These are phyloP conservation scores for Amblyjoppa fuscipennis DNA, from an alignment of 2,888 invertebrate genomes.

Conservation along the genomic window DNA sequence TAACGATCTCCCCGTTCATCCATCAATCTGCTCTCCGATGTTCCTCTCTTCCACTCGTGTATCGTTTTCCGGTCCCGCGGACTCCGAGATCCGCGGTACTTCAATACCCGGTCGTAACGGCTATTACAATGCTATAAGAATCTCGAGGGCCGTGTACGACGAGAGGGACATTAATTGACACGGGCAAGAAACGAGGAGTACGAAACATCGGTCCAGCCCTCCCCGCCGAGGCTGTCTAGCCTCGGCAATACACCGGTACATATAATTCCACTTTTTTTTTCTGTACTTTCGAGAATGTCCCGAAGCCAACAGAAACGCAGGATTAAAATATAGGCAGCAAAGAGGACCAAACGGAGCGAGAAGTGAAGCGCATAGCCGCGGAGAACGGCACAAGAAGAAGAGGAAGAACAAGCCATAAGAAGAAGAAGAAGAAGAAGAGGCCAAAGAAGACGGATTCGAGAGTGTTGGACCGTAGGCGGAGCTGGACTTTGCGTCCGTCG, in stretches of 20 bases:
- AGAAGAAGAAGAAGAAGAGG: constrained; percentile 63
- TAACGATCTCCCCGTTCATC: constrained; percentile 79
- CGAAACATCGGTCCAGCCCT: constrained; percentile 58
- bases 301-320: neutral
- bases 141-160: constrained; percentile 56
- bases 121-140: constrained; percentile 7
- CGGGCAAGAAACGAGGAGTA: constrained; percentile 74
- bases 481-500: constrained; percentile 79
- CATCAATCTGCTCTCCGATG: constrained; percentile 72
- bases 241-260: neutral
- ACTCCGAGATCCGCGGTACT: neutral
- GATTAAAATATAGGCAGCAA: constrained; percentile 11
- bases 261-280: neutral
- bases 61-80: neutral
- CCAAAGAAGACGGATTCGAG: constrained; percentile 73
- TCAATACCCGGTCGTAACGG: constrained; percentile 4
- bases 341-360: constrained; percentile 18
- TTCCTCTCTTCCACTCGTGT: constrained; percentile 5
- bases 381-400: constrained; percentile 39
- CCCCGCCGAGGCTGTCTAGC: neutral
- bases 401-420: constrained; percentile 62
- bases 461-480: constrained; percentile 79
- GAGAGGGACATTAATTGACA: constrained; percentile 84
- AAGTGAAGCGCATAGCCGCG: neutral
- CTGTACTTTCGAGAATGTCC: constrained; percentile 1